These are phyloP conservation scores for Ceramica pisi DNA, from an alignment of 2,888 invertebrate genomes.

Conservation along the genomic window DNA sequence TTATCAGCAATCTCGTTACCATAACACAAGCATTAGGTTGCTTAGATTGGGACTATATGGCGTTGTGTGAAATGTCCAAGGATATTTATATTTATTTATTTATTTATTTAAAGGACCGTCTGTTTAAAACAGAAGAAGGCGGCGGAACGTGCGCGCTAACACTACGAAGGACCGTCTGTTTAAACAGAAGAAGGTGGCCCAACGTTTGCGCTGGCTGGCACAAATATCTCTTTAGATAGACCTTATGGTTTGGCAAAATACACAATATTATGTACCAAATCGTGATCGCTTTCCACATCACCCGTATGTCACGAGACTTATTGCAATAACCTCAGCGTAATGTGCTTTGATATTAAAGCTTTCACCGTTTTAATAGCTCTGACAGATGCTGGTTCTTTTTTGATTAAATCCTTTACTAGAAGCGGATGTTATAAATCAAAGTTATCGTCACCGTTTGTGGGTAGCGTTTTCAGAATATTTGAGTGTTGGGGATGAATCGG, in stretches of 20 bases:
- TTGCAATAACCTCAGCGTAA: constrained; percentile 80
- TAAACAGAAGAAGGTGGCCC: too few relatives aligned
- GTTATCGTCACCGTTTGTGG: constrained; percentile 66
- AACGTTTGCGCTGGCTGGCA: too few relatives aligned
- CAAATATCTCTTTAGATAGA: too few relatives aligned
- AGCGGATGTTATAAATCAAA: constrained; percentile 72
- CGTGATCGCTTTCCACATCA: constrained; percentile 12
- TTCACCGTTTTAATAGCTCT: constrained; percentile 78
- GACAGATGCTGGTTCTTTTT: constrained; percentile 80
- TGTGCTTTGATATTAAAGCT: constrained; percentile 83
- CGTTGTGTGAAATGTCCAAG: too few relatives aligned
- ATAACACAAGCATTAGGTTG: too few relatives aligned
- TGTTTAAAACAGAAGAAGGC: too few relatives aligned
- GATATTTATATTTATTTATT: too few relatives aligned
- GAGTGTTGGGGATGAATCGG: constrained; percentile 4
- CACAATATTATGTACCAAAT: neutral
- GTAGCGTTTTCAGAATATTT: constrained; percentile 31
- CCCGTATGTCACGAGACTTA: constrained; percentile 72
- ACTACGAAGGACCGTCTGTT: too few relatives aligned
- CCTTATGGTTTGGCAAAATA: neutral
- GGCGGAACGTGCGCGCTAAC: too few relatives aligned
- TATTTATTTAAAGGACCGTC: too few relatives aligned
- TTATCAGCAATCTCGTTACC: too few relatives aligned
- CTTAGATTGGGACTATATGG: too few relatives aligned
- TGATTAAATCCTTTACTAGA: constrained; percentile 80